These are phyloP conservation scores for Spodoptera litura DNA, from an alignment of 1,140 invertebrate genomes.

Conservation along the genomic window DNA sequence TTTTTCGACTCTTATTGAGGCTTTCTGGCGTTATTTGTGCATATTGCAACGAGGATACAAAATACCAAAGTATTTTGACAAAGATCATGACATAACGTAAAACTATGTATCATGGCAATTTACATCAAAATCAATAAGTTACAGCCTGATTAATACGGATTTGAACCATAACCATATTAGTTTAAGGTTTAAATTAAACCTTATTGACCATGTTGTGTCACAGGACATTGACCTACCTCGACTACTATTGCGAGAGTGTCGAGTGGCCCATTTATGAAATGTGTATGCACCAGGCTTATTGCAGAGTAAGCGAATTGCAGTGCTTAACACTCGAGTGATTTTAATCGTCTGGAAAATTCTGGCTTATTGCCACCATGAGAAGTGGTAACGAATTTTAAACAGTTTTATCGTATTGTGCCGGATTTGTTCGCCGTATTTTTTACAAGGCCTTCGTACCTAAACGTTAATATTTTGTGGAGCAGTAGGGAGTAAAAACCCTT, in stretches of 20 bases:
- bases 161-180: neutral
- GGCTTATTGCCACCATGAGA: constrained; percentile 34
- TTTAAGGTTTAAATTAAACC: neutral
- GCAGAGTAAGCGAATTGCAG: constrained; percentile 27
- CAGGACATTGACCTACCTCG: neutral
- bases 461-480: neutral
- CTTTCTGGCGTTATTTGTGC: too few species aligned
- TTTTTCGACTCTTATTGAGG: too few species aligned
- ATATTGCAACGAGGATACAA: too few species aligned
- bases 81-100: too few species aligned
- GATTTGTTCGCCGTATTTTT: constrained; percentile 17
- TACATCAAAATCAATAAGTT: too few species aligned
- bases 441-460: neutral
- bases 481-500: neutral
- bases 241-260: neutral
- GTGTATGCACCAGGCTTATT: constrained; percentile 23
- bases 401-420: constrained; percentile 12
- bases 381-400: constrained; percentile 40
- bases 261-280: neutral
- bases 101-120: too few species aligned
- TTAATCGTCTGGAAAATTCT: constrained; percentile 37
- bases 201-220: neutral
- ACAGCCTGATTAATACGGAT: neutral
- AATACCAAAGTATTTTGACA: too few species aligned
- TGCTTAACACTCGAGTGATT: constrained; percentile 2